phyloP scores from a whole-genome alignment of 2,888 invertebrate species.

The Melieria picta region DNA sequence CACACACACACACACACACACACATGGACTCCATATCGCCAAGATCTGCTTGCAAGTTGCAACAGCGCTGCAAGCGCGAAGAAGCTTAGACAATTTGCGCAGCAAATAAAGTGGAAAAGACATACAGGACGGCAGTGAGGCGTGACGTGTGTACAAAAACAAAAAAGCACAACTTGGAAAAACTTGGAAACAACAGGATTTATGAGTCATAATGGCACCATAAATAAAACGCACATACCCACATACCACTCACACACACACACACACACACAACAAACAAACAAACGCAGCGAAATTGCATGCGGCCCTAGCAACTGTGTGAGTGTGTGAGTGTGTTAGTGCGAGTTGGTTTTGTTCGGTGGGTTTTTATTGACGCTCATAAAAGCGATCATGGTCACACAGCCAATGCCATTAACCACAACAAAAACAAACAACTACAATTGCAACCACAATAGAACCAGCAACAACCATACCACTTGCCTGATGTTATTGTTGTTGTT shows the following conservation, averaged over 20 bases:
- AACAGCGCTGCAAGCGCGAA: neutral
- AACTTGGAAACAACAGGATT: conserved; percentile 25
- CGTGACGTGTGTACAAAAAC: neutral
- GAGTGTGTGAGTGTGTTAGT: too few species aligned
- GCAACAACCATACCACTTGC: too few species aligned
- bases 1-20: conserved; percentile 1
- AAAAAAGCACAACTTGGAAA: neutral
- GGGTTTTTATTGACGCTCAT: too few species aligned
- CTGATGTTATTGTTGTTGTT: too few species aligned
- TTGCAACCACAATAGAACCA: too few species aligned
- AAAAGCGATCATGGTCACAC: too few species aligned
- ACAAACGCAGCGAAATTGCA: too few species aligned
- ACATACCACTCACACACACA: neutral
- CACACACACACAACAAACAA: neutral
- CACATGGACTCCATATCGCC: neutral
- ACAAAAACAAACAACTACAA: too few species aligned
- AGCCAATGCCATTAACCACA: too few species aligned
- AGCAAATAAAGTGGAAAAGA: neutral
- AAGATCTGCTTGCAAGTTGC: neutral
- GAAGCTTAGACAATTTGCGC: conserved; percentile 2
- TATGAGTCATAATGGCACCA: conserved; percentile 20
- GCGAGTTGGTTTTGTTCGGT: too few species aligned
- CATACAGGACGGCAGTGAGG: too few species aligned
- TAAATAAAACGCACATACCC: conserved; percentile 14
- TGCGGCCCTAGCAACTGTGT: too few species aligned